Evolutionary conservation across 2,797 vertebrate species (phyloP).

Genomic region (Mormyrus proboscirostris): DNA sequence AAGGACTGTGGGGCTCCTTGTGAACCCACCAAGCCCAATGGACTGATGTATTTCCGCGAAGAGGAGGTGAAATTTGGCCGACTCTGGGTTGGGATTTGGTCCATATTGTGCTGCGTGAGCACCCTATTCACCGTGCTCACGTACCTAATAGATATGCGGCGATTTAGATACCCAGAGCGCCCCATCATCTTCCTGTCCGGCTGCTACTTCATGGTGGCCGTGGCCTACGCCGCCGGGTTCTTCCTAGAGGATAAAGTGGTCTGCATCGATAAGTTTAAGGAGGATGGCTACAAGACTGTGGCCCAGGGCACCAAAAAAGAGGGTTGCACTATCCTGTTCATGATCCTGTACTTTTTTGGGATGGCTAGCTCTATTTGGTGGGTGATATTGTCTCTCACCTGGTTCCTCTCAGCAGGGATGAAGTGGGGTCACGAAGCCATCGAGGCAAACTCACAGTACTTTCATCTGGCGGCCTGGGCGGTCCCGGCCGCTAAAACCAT

Average conservation of each 20-base stretch:
- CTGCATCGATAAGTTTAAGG: conserved; percentile 73
- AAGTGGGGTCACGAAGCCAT: conserved; percentile 92
- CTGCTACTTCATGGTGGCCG: conserved; percentile 87
- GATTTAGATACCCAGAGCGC: conserved; percentile 84
- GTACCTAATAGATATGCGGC: conserved; percentile 76
- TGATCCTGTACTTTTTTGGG: conserved; percentile 85
- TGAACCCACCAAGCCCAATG: conserved; percentile 66
- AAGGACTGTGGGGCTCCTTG: conserved; percentile 84
- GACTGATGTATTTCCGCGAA: conserved; percentile 82
- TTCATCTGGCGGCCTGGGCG: conserved; percentile 84
- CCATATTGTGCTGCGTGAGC: conserved; percentile 74
- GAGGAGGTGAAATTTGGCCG: conserved; percentile 76
- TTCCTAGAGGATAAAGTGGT: conserved; percentile 76
- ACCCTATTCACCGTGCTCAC: conserved; percentile 85
- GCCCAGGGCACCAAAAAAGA: conserved; percentile 87
- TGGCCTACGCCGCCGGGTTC: conserved; percentile 74
- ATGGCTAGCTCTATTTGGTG: conserved; percentile 93
- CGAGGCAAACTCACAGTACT: conserved; percentile 81
- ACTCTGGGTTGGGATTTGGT: conserved; percentile 81
- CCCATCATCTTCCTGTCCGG: conserved; percentile 88
- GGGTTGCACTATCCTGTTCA: conserved; percentile 84
- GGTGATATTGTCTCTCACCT: conserved; percentile 83
- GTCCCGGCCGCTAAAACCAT: conserved; percentile 84
- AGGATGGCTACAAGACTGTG: conserved; percentile 75
- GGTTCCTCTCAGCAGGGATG: conserved; percentile 88